A percentile compares a stretch with the other conserved stretches of the same genome.
These are phyloP conservation scores for Caenorhabditis wallacei DNA, from an alignment of 2,888 invertebrate genomes.

Conservation along the genomic window DNA sequence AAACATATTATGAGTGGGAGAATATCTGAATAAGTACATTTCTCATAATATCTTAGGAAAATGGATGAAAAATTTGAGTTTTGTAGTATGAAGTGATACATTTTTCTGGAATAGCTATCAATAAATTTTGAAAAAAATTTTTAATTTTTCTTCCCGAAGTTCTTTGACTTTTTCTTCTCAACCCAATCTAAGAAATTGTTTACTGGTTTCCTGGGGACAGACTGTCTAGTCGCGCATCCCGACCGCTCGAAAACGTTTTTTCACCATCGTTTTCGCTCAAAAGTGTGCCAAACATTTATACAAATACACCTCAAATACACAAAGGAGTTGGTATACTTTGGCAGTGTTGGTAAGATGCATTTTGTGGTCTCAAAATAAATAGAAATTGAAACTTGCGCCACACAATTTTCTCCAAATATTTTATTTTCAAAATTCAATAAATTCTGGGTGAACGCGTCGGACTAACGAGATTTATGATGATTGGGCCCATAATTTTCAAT, in stretches of 20 bases:
- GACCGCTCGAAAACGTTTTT: slow-evolving; percentile 5
- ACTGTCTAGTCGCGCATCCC: slow-evolving; percentile 24
- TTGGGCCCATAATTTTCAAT: no score
- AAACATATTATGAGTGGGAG: no score
- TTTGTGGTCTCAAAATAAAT: slow-evolving; percentile 56
- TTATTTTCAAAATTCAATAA: not conserved
- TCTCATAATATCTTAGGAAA: no score
- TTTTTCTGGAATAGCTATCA: no score
- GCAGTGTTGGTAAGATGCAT: slow-evolving; percentile 46
- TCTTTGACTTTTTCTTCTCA: no score
- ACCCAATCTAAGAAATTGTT: not conserved
- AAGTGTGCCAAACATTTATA: slow-evolving; percentile 58
- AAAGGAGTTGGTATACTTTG: slow-evolving; percentile 52
- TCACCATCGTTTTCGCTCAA: slow-evolving; percentile 37
- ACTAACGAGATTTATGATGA: no score
- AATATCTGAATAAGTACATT: no score
- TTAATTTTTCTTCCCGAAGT: no score
- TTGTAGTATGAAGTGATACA: no score
- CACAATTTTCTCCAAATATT: slow-evolving; percentile 15
- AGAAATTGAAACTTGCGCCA: slow-evolving; percentile 49
- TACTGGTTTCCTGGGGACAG: slow-evolving; percentile 27
- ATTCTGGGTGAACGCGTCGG: no score
- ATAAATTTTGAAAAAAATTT: no score
- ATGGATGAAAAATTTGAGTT: no score
- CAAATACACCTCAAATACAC: slow-evolving; percentile 46